Base-by-base conservation (phyloP, 2,113 vertebrate genomes). In the Oceanites oceanicus region DNA sequence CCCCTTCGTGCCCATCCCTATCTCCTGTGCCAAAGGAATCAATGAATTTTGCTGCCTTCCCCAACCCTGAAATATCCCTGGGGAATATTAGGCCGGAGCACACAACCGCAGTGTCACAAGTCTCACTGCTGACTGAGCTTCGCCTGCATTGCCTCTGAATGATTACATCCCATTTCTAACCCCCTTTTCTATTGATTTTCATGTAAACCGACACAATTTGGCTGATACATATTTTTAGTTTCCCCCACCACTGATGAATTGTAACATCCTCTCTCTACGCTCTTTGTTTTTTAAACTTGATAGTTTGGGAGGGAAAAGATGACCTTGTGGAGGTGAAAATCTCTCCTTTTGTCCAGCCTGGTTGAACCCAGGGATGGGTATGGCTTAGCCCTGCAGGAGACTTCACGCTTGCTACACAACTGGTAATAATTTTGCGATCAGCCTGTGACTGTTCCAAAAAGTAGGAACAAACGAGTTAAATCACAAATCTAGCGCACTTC, bases 391-490 rank as follows among this genome's bases (percentile, higher is more conserved):
- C 49, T 5, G 3, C 44, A 47, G 53, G 34, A 94, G 25, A 8
- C 53, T 21, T 34, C 44, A 11, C 1, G 3, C 15, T 66, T 5
- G 1, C 45, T 53, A 10, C 84, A 87, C 90, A 91, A 90, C 63
- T 91, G 93, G 87, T 44, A 95, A 67, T 55, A 66, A 95, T 95
- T 97, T 92, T 71, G 66, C 15, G 29, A 82, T 92, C 67, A 55
- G 74, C 38, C 67, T 70, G 74, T 20, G 53, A 88, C 93, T 91
- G 55, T 92, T 96, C 84, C 91, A 95, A 90, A 91, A 90, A 85
- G 8, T 25, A 88, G 71, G 70, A 96, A 91, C 84, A 97, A 96
- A 95, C 5, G 45, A 96, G 53, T 73, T 89, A 91, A 89, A 87
- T 92, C 86, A 47, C 81, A 91, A 73, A 90, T 47, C 91, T 62